Conservation (phyloP, 2,113 vertebrate species). For the Ochotona curzoniae region DNA sequence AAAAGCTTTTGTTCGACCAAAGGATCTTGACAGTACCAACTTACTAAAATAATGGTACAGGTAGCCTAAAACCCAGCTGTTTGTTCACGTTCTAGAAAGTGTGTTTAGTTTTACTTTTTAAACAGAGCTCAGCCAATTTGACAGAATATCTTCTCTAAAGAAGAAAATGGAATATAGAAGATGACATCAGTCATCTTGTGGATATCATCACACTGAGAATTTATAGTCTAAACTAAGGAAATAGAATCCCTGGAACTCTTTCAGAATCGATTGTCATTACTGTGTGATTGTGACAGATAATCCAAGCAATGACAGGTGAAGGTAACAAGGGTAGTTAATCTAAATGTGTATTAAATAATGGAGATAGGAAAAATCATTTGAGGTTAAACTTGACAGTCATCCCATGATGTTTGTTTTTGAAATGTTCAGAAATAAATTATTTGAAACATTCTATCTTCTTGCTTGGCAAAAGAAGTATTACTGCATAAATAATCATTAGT, state of each 20-base stretch:
- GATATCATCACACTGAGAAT: not conserved
- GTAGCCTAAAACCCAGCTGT: not conserved
- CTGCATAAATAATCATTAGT: conserved; percentile 37
- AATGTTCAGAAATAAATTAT: conserved; percentile 47
- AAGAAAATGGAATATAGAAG: not conserved
- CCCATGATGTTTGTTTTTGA: conserved; percentile 47
- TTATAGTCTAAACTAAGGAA: not conserved
- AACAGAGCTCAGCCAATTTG: not conserved
- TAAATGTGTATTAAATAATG: conserved; percentile 40
- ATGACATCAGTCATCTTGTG: conserved; percentile 3
- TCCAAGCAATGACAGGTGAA: conserved; percentile 34
- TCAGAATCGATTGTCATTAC: not conserved
- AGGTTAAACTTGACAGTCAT: conserved; percentile 39
- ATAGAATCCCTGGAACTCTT: not conserved
- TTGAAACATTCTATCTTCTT: conserved; percentile 48
- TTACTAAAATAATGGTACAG: not conserved
- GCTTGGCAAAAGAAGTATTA: conserved; percentile 3
- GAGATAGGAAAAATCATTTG: conserved; percentile 46
- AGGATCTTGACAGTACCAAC: not conserved
- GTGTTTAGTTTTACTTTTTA: not conserved
- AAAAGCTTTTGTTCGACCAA: not conserved
- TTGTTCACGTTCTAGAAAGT: conserved; percentile 14
- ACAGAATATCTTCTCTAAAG: conserved; percentile 22
- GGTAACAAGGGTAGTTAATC: conserved; percentile 36
- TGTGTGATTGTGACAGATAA: conserved; percentile 14